A percentile compares a stretch with the other conserved stretches of the same genome.
Conservation (phyloP, 2,888 invertebrate species). For the Eumacrocentrus americanus region DNA sequence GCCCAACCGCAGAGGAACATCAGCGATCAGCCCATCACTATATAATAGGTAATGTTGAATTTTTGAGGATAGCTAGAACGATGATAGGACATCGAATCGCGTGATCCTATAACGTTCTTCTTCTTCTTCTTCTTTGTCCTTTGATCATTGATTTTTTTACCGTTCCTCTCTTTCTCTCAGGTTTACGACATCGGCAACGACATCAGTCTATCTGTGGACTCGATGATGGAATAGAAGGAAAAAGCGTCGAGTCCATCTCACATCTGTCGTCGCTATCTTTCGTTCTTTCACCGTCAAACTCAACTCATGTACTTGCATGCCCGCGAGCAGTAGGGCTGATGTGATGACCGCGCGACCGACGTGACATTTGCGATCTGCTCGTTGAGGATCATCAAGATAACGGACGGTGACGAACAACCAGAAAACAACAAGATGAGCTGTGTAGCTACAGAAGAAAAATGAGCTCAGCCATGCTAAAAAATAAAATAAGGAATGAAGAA, state of each 20-base stretch:
- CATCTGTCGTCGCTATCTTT: background rate
- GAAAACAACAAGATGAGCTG: constrained; percentile 13
- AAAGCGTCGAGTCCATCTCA: background rate
- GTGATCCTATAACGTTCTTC: background rate
- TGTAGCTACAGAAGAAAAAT: constrained; percentile 2
- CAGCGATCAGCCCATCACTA: constrained; percentile 34
- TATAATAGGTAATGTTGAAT: background rate
- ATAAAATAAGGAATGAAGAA: constrained; percentile 1
- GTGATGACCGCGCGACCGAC: constrained; percentile 42
- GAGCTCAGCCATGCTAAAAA: no score
- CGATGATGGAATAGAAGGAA: background rate
- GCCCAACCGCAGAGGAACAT: background rate
- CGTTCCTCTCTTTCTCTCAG: background rate
- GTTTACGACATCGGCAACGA: background rate
- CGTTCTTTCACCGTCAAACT: background rate
- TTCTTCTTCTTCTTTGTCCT: no score
- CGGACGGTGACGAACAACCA: constrained; percentile 35
- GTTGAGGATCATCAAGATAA: constrained; percentile 52
- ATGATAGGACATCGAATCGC: background rate
- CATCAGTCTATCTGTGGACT: background rate
- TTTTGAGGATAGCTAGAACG: constrained; percentile 24
- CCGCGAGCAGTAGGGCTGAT: no score
- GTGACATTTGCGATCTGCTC: constrained; percentile 50
- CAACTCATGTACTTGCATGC: constrained; percentile 6
- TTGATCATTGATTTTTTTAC: background rate